A percentile compares a stretch with the other conserved stretches of the same genome.
These are phyloP conservation scores for Solea senegalensis DNA, from an alignment of 2,113 vertebrate genomes.

Conservation along the genomic window DNA sequence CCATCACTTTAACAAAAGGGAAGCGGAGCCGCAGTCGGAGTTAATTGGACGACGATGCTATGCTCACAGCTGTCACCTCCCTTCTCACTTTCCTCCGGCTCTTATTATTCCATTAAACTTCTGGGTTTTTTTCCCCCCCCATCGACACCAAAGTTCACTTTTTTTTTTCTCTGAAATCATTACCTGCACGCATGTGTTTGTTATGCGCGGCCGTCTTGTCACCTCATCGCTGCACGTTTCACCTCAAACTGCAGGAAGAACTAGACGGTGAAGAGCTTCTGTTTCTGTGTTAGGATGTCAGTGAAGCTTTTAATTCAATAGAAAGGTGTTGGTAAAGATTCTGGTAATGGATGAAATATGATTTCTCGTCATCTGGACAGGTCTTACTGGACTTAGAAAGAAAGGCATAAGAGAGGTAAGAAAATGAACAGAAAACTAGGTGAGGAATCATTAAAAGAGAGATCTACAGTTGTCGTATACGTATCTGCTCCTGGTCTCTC, in stretches of 20 bases:
- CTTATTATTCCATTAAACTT: slow-evolving; percentile 32
- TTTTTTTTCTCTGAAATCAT: slow-evolving; percentile 29
- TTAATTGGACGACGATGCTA: slow-evolving; percentile 24
- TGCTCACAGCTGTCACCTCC: not conserved
- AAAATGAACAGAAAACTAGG: too few relatives aligned
- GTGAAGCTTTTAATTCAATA: not conserved
- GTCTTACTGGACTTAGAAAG: too few relatives aligned
- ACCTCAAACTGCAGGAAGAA: not conserved
- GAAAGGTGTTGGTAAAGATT: too few relatives aligned
- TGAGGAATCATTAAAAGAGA: too few relatives aligned
- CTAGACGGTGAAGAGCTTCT: not conserved
- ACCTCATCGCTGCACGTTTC: not conserved
- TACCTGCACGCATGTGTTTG: not conserved
- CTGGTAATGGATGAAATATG: too few relatives aligned
- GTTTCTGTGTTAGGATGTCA: not conserved
- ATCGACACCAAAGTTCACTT: too few relatives aligned
- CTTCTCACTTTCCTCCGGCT: slow-evolving; percentile 10
- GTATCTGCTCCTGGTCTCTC: too few relatives aligned
- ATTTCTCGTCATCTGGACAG: too few relatives aligned
- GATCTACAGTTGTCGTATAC: too few relatives aligned
- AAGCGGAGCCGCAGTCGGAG: slow-evolving; percentile 26
- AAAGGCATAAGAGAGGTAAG: too few relatives aligned
- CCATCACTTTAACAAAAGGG: slow-evolving; percentile 3
- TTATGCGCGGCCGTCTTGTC: slow-evolving; percentile 12
- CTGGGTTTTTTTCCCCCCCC: too few relatives aligned